Evolutionary conservation across 2,888 invertebrate genomes (phyloP), one percentile per base, ranked within the genome.

Genomic region (Diarsia dahlii): DNA sequence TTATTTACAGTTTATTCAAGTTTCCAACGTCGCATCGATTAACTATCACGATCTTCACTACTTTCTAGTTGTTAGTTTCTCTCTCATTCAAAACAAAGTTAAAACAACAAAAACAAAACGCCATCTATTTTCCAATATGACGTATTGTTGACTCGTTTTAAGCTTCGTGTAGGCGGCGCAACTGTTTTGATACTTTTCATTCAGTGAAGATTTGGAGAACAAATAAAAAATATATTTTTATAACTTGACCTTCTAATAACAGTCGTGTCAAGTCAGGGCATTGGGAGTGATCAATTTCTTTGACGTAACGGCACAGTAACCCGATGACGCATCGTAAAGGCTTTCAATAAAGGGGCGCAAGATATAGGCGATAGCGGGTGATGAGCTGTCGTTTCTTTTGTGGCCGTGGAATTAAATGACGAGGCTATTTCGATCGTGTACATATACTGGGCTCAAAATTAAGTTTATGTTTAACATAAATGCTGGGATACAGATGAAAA

Each of bases 281-380:
- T 88, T 86, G 85, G 86, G 80, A 90, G 90, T 89, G 91, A 94
- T 93, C 93, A 93, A 92, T 92, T 91, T 89, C 87, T 86, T 73
- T 80, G 89, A 89, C 90, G 89, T 91, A 90, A 90, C 89, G 85
- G 86, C 89, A 88, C 89, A 89, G 88, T 89, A 85, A 89, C 88
- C 88, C 88, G 88, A 87, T 86, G 88, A 86, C 87, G 85, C 78
- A 77, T 91, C 91, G 87, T 93, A 91, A 93, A 89, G 90, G 84
- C 89, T 84, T 87, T 88, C 88, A 89, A 89, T 91, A 90, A 89
- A 91, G 82, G 34, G 78, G 70, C 62, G 28, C 69, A 83, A 85
- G 72, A 78, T 76, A 81, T 80, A 70, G 79, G 82, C 76, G 77
- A 63, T 62, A n/a, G 77, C 81, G 80, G 20, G 52, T 68, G 72